Evolutionary conservation across 1,140 invertebrate genomes (phyloP), one percentile per base, ranked within the genome.

Genomic region (Trissolcus basalis): DNA sequence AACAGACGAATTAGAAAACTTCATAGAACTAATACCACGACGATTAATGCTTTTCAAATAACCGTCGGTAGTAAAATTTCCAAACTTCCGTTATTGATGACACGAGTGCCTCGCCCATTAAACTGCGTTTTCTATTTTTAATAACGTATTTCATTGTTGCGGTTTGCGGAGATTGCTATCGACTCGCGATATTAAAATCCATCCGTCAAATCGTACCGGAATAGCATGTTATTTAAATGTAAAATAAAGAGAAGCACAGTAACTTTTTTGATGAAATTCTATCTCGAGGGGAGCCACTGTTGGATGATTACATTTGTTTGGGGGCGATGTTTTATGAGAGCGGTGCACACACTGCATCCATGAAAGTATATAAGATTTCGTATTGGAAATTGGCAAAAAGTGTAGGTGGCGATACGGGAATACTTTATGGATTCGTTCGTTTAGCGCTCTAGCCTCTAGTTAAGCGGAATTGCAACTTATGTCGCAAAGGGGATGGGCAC

Each of bases 241-340:
- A 68, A 67, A 58, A 44, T 56, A 56, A 68, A 68, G 48, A n/a
- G 41, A 39, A 36, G 35, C 5, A 3, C 10, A 48, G 16, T 27
- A 65, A 65, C 51, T 41, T 67, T 58, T 51, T 53, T 35, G 54
- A 59, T 53, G 54, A 54, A 68, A 68, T 68, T 68, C 58, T 51
- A 51, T 68, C 43, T 48, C 32, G 39, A 69, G 32, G 55, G 65
- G 44, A 55, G 44, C 7, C 49, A 11, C 14, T 43, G 33, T 0
- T 11, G 13, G 43, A 60, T 54, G 41, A 69, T 69, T 69, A 69
- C 54, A 68, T 68, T 69, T 69, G 55, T 60, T 59, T 53, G 41
- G 55, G n/a, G 55, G 44, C 8, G 49, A 58, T 51, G 8, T 67
- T 58, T 69, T 60, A 60, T 54, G 39, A 27, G 19, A 27, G 19